Evolutionary conservation across 2,113 vertebrate species (phyloP), one percentile per base, ranked within the genome.

Genomic region (Lates calcarifer): DNA sequence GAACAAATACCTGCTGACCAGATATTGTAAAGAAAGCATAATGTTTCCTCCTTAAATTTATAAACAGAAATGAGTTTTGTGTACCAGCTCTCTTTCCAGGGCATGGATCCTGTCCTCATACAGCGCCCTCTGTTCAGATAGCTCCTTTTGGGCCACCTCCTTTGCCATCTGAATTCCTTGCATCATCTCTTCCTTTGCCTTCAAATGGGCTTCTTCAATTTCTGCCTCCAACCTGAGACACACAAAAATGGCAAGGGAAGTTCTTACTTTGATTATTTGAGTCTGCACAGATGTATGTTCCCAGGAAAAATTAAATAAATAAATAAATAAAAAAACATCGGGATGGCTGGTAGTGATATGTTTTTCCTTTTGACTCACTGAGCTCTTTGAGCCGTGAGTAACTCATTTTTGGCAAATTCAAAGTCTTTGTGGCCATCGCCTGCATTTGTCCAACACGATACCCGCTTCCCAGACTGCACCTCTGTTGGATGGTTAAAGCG

Each of bases 381-480:
- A 41, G 94, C 85, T 88, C 94, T 95, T 85, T 98, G 98, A 29
- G 97, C 97, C 15, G 89, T 41, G 3, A 99, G 94, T 10, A 98
- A 92, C 81, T 99, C 98, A 41, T 99, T 98, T 92, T 96, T 99
- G 29, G 98, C 98, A 88, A 97, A 99, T 82, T 99, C 98, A 89
- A 98, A 99, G 79, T 97, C 98, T 91, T 97, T 98, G 2, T 95
- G 95, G 20, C 96, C 92, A 8, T 98, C 96, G 1, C 91, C 93
- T 55, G 82, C 8, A 0, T 6, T 74, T 22, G 91, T 92, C 83
- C 92, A 96, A 83, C 91, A 92, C 2, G 95, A 96, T 0, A 88
- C 87, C 0, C 83, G 92, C 86, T 91, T 96, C 53, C 94, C 92
- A 83, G 95, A 95, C 87, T 96, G 95, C 88, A 98, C 97, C 86